These are phyloP conservation scores for human (Homo sapiens) DNA, from an alignment of 2,113 vertebrate species.

Conservation along the genomic window GRCh38 chr13:38505501-38506000, in stretches of 20 bases:
- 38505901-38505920: not conserved
- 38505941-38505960: not conserved
- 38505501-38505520: not conserved
- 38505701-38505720: not conserved
- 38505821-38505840: not conserved
- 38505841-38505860: not conserved
- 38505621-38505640: not conserved
- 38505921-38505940: not conserved
- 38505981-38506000: not conserved
- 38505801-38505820: slow-evolving; percentile 6
- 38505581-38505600: not conserved
- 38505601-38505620: not conserved
- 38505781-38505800: not conserved
- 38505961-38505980: not conserved
- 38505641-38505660: not conserved
- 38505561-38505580: not conserved
- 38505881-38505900: not conserved
- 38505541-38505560: not conserved
- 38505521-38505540: not conserved
- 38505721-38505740: not conserved
- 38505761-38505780: not conserved
- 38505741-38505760: not conserved
- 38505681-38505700: not conserved
- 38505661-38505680: not conserved
- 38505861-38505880: not conserved